phyloP scores from a whole-genome alignment of 2,888 invertebrate species.

The Volucella inflata region DNA sequence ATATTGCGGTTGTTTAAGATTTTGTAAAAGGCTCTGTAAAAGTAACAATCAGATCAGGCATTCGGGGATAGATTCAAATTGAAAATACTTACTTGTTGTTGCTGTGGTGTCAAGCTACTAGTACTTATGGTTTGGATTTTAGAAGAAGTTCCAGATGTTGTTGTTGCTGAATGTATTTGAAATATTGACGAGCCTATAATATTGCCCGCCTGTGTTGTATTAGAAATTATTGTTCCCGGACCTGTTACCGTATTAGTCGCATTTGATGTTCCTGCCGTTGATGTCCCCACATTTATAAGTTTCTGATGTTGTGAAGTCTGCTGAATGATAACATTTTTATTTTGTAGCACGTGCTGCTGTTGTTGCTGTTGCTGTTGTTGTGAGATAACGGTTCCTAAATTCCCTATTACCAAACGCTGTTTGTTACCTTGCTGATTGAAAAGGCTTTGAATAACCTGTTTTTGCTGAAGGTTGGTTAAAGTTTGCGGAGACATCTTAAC shows the following conservation, averaged over 20 bases:
- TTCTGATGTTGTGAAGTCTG: slow-evolving; percentile 79
- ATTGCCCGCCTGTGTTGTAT: slow-evolving; percentile 54
- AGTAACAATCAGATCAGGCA: background rate
- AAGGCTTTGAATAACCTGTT: slow-evolving; percentile 80
- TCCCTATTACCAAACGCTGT: slow-evolving; percentile 66
- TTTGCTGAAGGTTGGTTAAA: slow-evolving; percentile 82
- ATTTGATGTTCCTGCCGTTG: slow-evolving; percentile 74
- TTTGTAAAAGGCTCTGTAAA: slow-evolving; percentile 79
- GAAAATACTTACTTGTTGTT: slow-evolving; percentile 79
- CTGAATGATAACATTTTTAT: slow-evolving; percentile 76
- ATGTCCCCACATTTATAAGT: slow-evolving; percentile 71
- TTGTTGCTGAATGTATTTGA: slow-evolving; percentile 77
- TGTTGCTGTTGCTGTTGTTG: slow-evolving; percentile 76
- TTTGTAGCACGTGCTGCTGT: slow-evolving; percentile 64
- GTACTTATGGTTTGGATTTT: slow-evolving; percentile 80
- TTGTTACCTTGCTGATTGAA: slow-evolving; percentile 77
- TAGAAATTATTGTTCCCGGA: slow-evolving; percentile 57
- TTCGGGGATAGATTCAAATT: background rate
- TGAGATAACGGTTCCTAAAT: slow-evolving; percentile 58
- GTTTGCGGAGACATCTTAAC: slow-evolving; percentile 82
- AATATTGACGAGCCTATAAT: slow-evolving; percentile 76
- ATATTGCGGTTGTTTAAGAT: slow-evolving; percentile 81
- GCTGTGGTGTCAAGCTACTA: slow-evolving; percentile 81
- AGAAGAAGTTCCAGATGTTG: slow-evolving; percentile 72
- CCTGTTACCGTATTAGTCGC: slow-evolving; percentile 60